These are phyloP conservation scores for Arnoldichthys spilopterus DNA, from an alignment of 2,797 vertebrate genomes.

Conservation along the genomic window DNA sequence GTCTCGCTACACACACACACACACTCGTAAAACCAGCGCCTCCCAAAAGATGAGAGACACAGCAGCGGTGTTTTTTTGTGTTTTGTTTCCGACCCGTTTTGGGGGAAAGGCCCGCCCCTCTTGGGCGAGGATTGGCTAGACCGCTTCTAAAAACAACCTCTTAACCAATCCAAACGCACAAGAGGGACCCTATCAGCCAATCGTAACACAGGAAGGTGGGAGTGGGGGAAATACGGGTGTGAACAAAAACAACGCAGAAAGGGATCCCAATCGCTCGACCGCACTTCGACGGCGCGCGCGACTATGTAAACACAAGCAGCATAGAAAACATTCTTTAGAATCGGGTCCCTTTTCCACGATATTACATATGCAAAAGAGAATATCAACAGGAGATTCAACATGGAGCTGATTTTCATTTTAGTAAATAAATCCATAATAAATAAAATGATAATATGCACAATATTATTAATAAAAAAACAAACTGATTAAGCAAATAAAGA, in stretches of 20 bases:
- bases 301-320: not conserved
- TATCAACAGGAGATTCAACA: not conserved
- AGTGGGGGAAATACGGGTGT: not conserved
- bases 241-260: not conserved
- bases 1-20: not conserved
- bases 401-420: not conserved
- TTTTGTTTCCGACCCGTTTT: not conserved
- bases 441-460: too few relatives aligned
- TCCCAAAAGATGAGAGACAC: slow-evolving; percentile 2
- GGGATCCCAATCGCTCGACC: not conserved
- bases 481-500: too few relatives aligned
- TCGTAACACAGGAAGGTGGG: not conserved
- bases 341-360: not conserved
- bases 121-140: not conserved
- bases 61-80: not conserved
- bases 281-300: not conserved
- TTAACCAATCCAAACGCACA: not conserved
- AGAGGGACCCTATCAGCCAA: not conserved
- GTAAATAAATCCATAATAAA: not conserved
- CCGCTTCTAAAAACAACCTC: not conserved
- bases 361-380: not conserved
- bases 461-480: too few relatives aligned
- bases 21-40: slow-evolving; percentile 6
- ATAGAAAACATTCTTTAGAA: not conserved
- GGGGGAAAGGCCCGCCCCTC: not conserved